Evolutionary conservation across 2,797 vertebrate species (phyloP), one percentile per base, ranked within the genome.

Genomic region (Bryconaethiops microstoma): DNA sequence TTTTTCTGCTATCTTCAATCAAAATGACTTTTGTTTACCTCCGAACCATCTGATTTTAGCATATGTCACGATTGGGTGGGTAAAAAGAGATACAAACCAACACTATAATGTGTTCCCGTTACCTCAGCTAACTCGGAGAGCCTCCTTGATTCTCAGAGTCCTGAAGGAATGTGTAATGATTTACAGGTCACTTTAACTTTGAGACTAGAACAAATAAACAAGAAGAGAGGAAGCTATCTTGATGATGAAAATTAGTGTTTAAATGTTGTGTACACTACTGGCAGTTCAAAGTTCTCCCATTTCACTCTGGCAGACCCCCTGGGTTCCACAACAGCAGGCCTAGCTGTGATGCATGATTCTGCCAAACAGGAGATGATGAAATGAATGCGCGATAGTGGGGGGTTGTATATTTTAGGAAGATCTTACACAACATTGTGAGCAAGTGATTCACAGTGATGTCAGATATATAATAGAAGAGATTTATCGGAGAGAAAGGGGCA

Each of bases 381-480:
- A 59, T 74, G 35, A 69, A 60, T 19, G 5, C 8, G 29, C 29
- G 1, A 29, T 29, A 3, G 29, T 29, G 25, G 13, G 42, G 39
- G 35, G 19, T 60, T 59, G 39, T 59, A 19, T 79, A 45, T 40
- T 80, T 45, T 65, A 29, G 40, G 16, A 57, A 29, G 35, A 67
- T 52, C 12, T 50, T 71, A 71, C 68, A 52, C 69, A 54, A 54
- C 13, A 13, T 72, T 72, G 23, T 9, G 16, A 39, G 52, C 54
- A 25, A 45, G 54, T 68, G 54, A 68, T 59, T 75, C 63, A 68
- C 54, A 60, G n/a, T 62, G 63, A 69, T 80, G 79, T 68, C 71
- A 74, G 63, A 25, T 59, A 63, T 29, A 57, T 50, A 68, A 75
- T 69, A 75, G 64, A 69, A 40, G 72, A 76, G 65, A 76, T 80